Conservation (phyloP, 2,113 vertebrate species). For the Eulemur macaco region DNA sequence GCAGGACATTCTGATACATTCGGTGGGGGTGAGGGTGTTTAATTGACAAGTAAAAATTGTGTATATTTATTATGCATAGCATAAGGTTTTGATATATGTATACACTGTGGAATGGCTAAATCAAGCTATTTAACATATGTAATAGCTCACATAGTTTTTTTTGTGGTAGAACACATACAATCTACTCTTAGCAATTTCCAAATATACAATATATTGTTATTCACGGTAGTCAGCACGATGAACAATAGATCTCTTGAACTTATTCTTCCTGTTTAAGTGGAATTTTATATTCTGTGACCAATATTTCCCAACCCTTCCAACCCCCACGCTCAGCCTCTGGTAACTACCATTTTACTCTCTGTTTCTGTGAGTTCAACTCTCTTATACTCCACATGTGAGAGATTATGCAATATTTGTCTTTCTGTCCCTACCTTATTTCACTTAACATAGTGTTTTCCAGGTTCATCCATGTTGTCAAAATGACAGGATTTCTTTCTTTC, state of each 20-base stretch:
- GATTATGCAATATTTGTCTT: neutral
- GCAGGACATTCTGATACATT: neutral
- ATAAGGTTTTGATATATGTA: neutral
- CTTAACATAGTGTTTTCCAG: neutral
- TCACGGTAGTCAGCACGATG: neutral
- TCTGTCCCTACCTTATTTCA: neutral
- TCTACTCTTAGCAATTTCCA: neutral
- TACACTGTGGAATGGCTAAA: neutral
- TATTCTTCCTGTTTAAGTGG: neutral
- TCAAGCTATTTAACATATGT: neutral
- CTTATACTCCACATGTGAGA: neutral
- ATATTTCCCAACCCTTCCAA: neutral
- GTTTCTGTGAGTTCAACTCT: neutral
- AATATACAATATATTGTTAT: neutral
- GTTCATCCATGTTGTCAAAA: neutral
- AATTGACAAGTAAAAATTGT: neutral
- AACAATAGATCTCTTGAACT: neutral
- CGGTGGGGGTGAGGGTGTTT: neutral
- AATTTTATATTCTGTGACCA: neutral
- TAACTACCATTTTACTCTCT: neutral
- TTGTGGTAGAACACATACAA: neutral
- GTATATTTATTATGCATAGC: neutral
- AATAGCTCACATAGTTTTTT: neutral
- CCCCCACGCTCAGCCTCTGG: neutral
- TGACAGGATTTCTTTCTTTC: neutral